Evolutionary conservation across 2,113 vertebrate species (phyloP).

Genomic region (Diadophis punctatus): DNA sequence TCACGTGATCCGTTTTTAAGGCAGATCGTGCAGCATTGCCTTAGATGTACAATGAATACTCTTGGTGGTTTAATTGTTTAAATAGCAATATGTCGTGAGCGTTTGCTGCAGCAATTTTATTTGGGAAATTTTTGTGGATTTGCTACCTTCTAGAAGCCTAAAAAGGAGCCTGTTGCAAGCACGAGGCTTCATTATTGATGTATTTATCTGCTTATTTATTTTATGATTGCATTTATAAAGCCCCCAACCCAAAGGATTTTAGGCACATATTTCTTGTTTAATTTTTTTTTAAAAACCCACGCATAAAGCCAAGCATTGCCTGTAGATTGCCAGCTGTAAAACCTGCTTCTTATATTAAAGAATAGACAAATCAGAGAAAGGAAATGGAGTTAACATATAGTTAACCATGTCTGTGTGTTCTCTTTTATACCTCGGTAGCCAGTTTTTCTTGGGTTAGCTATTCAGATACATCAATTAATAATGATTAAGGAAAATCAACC

Average conservation of each 20-base stretch:
- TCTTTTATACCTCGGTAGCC: not conserved
- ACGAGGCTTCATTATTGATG: not conserved
- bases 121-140: not conserved
- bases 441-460: not conserved
- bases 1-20: not conserved
- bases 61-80: slow-evolving; percentile 15
- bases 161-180: slow-evolving; percentile 42
- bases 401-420: not conserved
- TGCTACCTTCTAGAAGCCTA: slow-evolving; percentile 32
- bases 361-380: not conserved
- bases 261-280: not conserved
- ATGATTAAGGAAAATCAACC: not conserved
- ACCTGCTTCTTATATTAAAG: not conserved
- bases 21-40: not conserved
- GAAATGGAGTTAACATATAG: not conserved
- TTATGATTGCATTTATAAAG: not conserved
- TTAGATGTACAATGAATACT: not conserved
- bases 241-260: not conserved
- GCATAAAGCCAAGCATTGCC: not conserved
- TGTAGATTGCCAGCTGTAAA: not conserved
- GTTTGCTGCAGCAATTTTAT: not conserved
- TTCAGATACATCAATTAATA: not conserved
- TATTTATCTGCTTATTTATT: not conserved
- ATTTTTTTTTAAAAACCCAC: no score
- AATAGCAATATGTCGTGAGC: accelerated